Evolutionary conservation across 1,140 invertebrate species (phyloP), one percentile per base, ranked within the genome.

Genomic region (Spodoptera frugiperda): DNA sequence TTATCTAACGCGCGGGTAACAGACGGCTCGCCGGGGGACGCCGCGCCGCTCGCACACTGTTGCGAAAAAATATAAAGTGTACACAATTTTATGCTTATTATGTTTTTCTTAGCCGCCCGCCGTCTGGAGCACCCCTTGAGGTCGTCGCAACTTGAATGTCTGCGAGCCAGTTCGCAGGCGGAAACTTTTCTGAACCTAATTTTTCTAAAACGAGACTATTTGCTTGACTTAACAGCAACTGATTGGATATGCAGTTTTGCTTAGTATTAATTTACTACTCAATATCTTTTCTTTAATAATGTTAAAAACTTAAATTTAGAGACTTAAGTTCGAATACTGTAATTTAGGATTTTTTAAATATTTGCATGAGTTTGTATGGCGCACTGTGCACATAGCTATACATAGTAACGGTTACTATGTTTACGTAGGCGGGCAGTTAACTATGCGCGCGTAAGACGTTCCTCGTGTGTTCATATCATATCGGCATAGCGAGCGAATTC

Each of bases 61-160:
- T 63, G 59, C 10, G 44, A 49, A 46, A 25, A 67, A 49, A 49
- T 63, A 19, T 44, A 63, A 67, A 48, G 39, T 63, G 12, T 46
- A 63, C 39, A 63, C 3, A 48, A 46, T 61, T 61, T 61, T 49
- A 25, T 49, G 46, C 17, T n/a, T 49, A 49, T 67, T 67, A 67
- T 46, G 11, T 67, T 67, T 59, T 63, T 67, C 39, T 67, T 49
- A 67, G 63, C 25, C 44, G 44, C 44, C 44, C 63, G 44, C 63
- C 44, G 63, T 49, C 63, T 67, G 17, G 46, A 67, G 63, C 14
- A 9, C 17, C 44, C 19, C 63, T 65, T 25, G 59, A 46, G 19
- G 63, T 48, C 39, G 17, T 61, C 57, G 19, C 48, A 1, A 67
- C 44, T 67, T n/a, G 21, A 44, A 21, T 67, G 44, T 67, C 44